A percentile compares a stretch with the other conserved stretches of the same genome.
Conservation (phyloP, 1,140 invertebrate species). For the Temnothorax curvispinosus region DNA sequence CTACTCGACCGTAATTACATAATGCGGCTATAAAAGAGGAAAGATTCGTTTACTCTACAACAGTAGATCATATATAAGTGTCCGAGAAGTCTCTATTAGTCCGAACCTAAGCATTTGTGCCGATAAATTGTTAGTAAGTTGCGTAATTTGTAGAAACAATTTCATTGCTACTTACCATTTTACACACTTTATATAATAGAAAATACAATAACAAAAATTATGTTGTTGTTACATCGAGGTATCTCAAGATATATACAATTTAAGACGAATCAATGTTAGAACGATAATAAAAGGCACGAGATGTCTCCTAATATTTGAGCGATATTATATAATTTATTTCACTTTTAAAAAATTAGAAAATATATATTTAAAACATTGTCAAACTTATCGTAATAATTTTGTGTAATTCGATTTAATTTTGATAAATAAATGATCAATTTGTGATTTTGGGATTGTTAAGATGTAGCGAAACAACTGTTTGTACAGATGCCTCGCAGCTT, state of each 20-base stretch:
- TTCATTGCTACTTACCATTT: neutral
- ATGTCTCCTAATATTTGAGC: neutral
- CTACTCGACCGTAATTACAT: slow-evolving; percentile 34
- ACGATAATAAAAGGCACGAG: too few relatives aligned
- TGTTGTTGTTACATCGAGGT: neutral
- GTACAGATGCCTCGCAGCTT: neutral
- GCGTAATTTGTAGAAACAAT: neutral
- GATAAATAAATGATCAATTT: neutral
- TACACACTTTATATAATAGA: neutral
- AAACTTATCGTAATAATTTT: neutral
- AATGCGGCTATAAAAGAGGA: slow-evolving; percentile 61
- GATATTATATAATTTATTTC: neutral
- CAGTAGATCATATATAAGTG: slow-evolving; percentile 32
- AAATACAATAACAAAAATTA: neutral
- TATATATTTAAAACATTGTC: neutral
- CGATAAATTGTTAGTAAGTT: slow-evolving; percentile 21
- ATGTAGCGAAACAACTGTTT: neutral
- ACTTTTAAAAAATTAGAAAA: neutral
- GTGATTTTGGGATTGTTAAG: too few relatives aligned
- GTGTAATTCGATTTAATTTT: neutral
- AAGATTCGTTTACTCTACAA: slow-evolving; percentile 3
- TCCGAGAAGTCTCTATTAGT: neutral
- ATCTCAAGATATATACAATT: neutral
- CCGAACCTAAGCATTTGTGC: neutral
- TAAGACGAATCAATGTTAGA: neutral